Conservation (phyloP, 1,140 invertebrate species). For the Dolichoris vasculosae region DNA sequence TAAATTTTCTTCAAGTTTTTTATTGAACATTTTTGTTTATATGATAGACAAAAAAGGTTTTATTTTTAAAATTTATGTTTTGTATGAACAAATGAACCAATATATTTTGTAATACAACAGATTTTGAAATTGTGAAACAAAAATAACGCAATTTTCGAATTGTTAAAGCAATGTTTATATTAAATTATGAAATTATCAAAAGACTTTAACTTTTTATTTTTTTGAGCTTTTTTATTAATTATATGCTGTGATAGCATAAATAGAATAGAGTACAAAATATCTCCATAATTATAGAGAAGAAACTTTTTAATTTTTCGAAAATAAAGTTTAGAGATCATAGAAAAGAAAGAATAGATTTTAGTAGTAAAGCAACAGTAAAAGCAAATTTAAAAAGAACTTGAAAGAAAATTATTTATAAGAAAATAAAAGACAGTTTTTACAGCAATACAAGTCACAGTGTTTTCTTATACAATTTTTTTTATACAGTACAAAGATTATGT, state of each 20-base stretch:
- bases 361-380: neutral
- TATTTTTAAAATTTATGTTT: neutral
- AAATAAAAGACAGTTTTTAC: slow-evolving; percentile 15
- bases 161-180: neutral
- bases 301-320: neutral
- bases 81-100: neutral
- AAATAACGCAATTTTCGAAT: neutral
- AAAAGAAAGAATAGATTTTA: slow-evolving; percentile 6
- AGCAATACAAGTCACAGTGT: neutral
- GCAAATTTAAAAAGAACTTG: slow-evolving; percentile 33
- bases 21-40: slow-evolving; percentile 34
- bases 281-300: neutral
- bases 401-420: slow-evolving; percentile 28
- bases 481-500: neutral
- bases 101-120: neutral
- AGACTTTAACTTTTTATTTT: neutral
- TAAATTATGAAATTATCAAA: neutral
- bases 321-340: slow-evolving; percentile 21
- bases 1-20: slow-evolving; percentile 5
- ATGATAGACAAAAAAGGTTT: slow-evolving; percentile 1
- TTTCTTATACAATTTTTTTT: neutral
- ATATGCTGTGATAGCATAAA: slow-evolving; percentile 62
- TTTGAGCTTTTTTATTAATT: slow-evolving; percentile 28
- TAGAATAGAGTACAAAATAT: slow-evolving; percentile 1
- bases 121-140: slow-evolving; percentile 10